Base-by-base conservation (phyloP, 1,140 invertebrate genomes). In the Aporrectodea caliginosa region DNA sequence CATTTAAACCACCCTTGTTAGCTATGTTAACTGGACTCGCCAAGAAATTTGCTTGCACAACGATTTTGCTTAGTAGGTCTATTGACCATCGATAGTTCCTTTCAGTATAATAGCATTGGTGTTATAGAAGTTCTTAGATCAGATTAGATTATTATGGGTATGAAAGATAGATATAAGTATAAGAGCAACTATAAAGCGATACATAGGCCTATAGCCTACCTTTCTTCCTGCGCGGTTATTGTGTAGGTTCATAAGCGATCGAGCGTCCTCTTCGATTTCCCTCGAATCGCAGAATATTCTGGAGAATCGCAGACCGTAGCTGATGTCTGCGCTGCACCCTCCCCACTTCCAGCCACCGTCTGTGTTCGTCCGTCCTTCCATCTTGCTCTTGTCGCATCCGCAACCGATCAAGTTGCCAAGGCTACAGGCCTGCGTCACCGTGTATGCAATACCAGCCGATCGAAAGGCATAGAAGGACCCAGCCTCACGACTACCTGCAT, bases 201-300 rank as follows among this genome's bases (percentile, higher is more conserved):
- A n/a, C n/a, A n/a, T n/a, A n/a, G n/a, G n/a, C n/a, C n/a, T n/a
- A n/a, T n/a, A n/a, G n/a, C n/a, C n/a, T n/a, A 79, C 78, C 78
- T 74, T 73, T 16, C 78, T 16, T 31, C 78, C 96, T 31, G 94
- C 95, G 84, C 93, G 92, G 90, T 98, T 98, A 88, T 99, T 99
- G 88, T 99, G 96, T 35, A 98, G 90, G 89, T 99, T 98, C 95
- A 98, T 98, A 80, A 96, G 89, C 75, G 93, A 93, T 43, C 95
- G 90, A 1, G 93, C 93, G 79, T 87, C 85, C 31, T 91, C 85
- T 95, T 93, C 75, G 94, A 90, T 71, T 85, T 97, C 95, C 73
- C 93, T 91, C 69, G 95, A 92, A 87, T 98, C 96, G 68, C 98
- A 93, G 88, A 98, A 98, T 78, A 92, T 92, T 87, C 95, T 92